Evolutionary conservation across 2,888 invertebrate species (phyloP), one percentile per base, ranked within the genome.

Genomic region (Laspeyria flexula): DNA sequence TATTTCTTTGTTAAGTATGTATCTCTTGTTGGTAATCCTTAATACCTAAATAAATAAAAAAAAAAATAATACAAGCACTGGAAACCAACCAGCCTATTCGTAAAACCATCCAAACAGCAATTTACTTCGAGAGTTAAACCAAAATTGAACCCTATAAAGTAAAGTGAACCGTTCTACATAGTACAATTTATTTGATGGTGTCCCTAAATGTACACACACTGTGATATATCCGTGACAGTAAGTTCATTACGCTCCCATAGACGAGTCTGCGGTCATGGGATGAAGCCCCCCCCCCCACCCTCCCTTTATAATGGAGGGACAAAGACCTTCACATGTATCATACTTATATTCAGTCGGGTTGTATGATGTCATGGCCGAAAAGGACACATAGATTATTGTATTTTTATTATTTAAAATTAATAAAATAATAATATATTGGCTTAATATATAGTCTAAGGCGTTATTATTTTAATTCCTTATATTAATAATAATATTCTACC

Each of bases 241-340:
- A 38, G 18, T 44, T 44, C 37, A 21, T 44, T 44, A 37, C 37
- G 27, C n/a, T 44, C 29, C 13, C 37, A 44, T 44, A 30, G 21
- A 37, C 18, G 12, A 27, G 27, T 18, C 18, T 44, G 31, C 31
- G 41, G 35, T 35, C 30, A 25, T 33, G 25, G n/a, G 25, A 39
- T 31, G 18, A 43, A 29, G 33, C 16, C 38, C 18, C 27, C 18
- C 11, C 37, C 23, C 25, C 25, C 27, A 43, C 44, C 25, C 43
- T 30, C 3, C 29, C 13, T 27, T 27, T 29, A 29, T 30, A 44
- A 37, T 30, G 48, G 21, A 44, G 44, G 37, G 35, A 37, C 35
- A 27, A 10, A 13, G 29, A 12, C 37, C 11, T 9, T 37, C 16
- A 27, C 12, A 21, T 37, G 29, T 15, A 3, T 37, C 13, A 30